Conservation (phyloP, 2,797 vertebrate species). For the Gallirallus australis region DNA sequence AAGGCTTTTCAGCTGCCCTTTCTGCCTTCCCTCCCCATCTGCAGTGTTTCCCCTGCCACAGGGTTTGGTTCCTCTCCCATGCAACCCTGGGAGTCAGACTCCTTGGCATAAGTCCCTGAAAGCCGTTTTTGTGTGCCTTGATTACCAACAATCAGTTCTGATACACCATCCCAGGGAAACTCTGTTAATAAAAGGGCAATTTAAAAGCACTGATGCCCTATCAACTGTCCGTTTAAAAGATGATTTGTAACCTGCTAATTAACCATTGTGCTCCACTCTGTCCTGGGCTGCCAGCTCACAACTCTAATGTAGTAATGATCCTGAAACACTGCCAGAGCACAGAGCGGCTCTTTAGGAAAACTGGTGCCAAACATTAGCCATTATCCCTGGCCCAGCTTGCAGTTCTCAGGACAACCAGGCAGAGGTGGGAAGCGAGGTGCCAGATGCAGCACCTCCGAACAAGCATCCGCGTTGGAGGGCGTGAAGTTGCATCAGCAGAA, state of each 20-base stretch:
- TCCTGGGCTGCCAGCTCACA: background rate
- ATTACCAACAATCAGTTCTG: constrained; percentile 7
- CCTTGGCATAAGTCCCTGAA: background rate
- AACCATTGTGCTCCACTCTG: constrained; percentile 16
- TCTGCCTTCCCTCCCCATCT: background rate
- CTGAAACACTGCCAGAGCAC: background rate
- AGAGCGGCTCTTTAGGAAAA: background rate
- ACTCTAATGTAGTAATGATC: background rate
- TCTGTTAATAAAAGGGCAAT: constrained; percentile 30
- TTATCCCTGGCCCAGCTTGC: background rate
- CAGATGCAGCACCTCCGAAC: background rate
- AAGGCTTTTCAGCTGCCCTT: background rate
- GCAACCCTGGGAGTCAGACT: background rate
- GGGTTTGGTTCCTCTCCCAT: background rate
- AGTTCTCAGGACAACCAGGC: background rate
- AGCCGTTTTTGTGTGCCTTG: background rate
- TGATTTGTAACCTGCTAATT: constrained; percentile 57
- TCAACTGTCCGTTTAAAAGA: constrained; percentile 38
- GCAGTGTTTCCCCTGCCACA: background rate
- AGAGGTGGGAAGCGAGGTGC: background rate
- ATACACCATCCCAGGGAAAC: background rate
- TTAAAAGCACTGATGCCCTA: constrained; percentile 32
- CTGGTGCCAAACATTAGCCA: background rate
- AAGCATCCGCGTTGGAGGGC: background rate
- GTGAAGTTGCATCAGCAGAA: background rate